Evolutionary conservation across 2,888 invertebrate species (phyloP).

Genomic region (Blastobasis adustella): DNA sequence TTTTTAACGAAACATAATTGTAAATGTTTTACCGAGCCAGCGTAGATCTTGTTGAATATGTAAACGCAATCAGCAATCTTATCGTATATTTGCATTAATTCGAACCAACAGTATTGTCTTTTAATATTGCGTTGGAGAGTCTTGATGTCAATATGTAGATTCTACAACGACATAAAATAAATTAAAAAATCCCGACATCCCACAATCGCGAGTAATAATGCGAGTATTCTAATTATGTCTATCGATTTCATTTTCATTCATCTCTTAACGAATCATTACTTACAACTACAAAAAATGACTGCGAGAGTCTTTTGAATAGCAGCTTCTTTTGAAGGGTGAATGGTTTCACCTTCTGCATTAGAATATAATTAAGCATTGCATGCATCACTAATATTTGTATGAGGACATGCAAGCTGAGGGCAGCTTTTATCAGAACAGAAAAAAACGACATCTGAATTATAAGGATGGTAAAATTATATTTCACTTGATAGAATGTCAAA

Average conservation of each 20-base stretch:
- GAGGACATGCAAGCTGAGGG: conserved; percentile 28
- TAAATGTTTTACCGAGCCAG: conserved; percentile 32
- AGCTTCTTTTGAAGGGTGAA: conserved; percentile 18
- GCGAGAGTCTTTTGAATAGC: conserved; percentile 14
- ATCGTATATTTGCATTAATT: conserved; percentile 54
- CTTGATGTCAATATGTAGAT: conserved; percentile 17
- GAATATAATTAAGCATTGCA: conserved; percentile 28
- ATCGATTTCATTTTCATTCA: too few relatives aligned
- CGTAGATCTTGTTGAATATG: conserved; percentile 44
- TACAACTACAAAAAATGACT: too few relatives aligned
- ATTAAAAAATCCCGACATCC: too few relatives aligned
- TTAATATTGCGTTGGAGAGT: conserved; percentile 15
- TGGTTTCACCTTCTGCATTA: conserved; percentile 24
- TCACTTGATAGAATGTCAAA: conserved; percentile 20
- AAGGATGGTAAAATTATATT: conserved; percentile 29
- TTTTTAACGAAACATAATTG: neutral
- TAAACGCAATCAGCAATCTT: conserved; percentile 41
- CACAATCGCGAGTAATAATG: too few relatives aligned
- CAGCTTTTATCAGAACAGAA: conserved; percentile 35
- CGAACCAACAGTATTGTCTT: conserved; percentile 40
- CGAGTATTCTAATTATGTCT: too few relatives aligned
- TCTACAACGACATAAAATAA: conserved; percentile 19
- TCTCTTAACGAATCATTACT: too few relatives aligned
- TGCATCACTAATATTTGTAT: conserved; percentile 31
- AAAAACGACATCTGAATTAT: conserved; percentile 27